Conservation (phyloP, 2,888 invertebrate genomes). For the Rhagophthalmus giganteus region DNA sequence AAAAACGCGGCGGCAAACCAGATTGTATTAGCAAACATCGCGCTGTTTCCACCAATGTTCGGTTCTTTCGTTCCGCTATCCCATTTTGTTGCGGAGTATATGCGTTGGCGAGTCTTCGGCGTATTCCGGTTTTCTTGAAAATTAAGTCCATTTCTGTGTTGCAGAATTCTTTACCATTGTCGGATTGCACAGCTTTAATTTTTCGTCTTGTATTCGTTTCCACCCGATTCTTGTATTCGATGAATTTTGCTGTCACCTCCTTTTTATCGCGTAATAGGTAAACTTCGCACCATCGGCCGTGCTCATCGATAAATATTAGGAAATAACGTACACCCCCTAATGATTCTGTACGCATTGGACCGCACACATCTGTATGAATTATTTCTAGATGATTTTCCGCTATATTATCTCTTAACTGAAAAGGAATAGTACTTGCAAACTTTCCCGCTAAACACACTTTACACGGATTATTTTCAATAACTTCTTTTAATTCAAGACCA, state of each 20-base stretch:
- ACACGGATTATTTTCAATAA: no score
- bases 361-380: conserved; percentile 34
- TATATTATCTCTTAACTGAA: no score
- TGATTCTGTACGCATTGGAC: conserved; percentile 31
- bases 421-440: no score
- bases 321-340: conserved; percentile 25
- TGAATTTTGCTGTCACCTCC: conserved; percentile 13
- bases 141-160: conserved; percentile 17
- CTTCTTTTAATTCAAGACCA: no score
- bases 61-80: conserved; percentile 32
- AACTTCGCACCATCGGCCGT: conserved; percentile 13
- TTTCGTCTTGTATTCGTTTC: conserved; percentile 15
- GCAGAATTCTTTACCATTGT: conserved; percentile 31
- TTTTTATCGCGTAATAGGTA: conserved; percentile 17
- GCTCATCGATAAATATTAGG: conserved; percentile 36
- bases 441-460: no score
- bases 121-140: conserved; percentile 24
- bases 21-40: conserved; percentile 41
- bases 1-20: conserved; percentile 37
- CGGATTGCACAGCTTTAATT: conserved; percentile 29
- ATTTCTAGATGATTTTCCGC: no score
- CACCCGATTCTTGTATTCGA: conserved; percentile 29
- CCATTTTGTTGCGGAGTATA: conserved; percentile 18
- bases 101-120: conserved; percentile 2
- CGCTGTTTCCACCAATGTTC: conserved; percentile 41